These are phyloP conservation scores for Labia minor DNA, from an alignment of 2,888 invertebrate genomes.

Conservation along the genomic window DNA sequence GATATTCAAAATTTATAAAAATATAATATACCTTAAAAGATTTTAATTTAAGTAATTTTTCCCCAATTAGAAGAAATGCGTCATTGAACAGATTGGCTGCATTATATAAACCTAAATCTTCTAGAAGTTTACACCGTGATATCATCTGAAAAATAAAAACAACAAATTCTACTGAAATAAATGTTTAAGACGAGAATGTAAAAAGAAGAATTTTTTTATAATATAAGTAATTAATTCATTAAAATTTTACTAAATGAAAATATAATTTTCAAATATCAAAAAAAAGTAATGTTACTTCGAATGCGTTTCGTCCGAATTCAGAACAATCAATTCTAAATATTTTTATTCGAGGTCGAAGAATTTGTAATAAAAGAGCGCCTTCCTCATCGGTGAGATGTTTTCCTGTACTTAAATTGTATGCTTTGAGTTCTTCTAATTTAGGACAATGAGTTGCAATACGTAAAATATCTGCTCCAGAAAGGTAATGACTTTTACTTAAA, in stretches of 20 bases:
- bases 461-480: background rate
- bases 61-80: background rate
- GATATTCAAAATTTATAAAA: too few relatives aligned
- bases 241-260: too few relatives aligned
- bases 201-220: too few relatives aligned
- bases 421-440: background rate
- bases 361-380: background rate
- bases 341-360: background rate
- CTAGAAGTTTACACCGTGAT: background rate
- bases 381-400: background rate
- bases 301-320: background rate
- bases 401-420: background rate
- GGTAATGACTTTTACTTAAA: background rate
- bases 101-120: background rate
- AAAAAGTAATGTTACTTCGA: background rate
- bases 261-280: too few relatives aligned
- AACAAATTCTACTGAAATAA: too few relatives aligned
- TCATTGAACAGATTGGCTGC: background rate
- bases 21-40: background rate
- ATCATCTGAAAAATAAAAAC: background rate
- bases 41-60: background rate
- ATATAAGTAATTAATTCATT: too few relatives aligned
- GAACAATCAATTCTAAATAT: background rate
- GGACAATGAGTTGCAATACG: background rate
- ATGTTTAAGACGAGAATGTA: too few relatives aligned